phyloP scores from a whole-genome alignment of 2,113 vertebrate genomes.

The Platysteira castanea region DNA sequence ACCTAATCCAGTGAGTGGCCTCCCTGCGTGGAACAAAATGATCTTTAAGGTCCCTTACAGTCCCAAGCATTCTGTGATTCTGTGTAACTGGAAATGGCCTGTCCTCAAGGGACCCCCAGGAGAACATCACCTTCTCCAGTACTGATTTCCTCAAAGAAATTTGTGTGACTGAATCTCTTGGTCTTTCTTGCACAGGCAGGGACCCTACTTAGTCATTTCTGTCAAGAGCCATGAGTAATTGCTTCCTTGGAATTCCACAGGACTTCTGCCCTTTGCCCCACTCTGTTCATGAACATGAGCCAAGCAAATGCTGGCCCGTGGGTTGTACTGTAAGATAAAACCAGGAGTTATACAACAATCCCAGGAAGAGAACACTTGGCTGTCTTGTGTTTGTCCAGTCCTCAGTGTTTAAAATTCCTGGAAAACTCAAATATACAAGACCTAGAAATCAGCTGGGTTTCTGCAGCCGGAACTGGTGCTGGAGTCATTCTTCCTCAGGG shows the following conservation, averaged over 20 bases:
- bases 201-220: background rate
- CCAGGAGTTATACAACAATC: background rate
- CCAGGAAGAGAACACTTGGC: background rate
- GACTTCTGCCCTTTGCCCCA: background rate
- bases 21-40: background rate
- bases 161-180: background rate
- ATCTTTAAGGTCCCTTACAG: background rate
- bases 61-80: background rate
- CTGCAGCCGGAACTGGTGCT: background rate
- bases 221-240: background rate
- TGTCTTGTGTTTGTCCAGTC: background rate
- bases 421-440: background rate
- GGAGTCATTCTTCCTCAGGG: background rate
- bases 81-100: background rate
- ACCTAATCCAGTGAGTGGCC: background rate
- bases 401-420: background rate
- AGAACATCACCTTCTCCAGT: background rate
- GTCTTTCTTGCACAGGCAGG: background rate
- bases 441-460: background rate
- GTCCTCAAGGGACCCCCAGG: background rate
- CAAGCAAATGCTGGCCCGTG: background rate
- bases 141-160: background rate
- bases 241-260: background rate
- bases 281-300: background rate
- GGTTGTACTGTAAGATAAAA: rapidly evolving